Evolutionary conservation across 2,113 vertebrate genomes (phyloP).

Genomic region (Petroica traversi): DNA sequence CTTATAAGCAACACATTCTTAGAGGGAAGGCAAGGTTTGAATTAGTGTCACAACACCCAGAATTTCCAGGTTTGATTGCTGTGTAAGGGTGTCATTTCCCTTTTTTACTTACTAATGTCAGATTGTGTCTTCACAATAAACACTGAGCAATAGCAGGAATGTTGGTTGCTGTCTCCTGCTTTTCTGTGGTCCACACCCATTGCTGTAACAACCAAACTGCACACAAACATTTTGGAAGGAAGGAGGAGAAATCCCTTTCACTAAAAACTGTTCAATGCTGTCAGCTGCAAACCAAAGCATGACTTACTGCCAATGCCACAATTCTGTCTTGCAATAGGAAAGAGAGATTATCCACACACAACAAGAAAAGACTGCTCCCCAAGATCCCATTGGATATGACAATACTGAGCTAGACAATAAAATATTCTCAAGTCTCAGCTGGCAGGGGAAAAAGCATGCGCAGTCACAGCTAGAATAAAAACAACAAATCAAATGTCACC

Average conservation of each 20-base stretch:
- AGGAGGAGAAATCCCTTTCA: not conserved
- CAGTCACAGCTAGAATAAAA: not conserved
- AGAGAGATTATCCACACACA: not conserved
- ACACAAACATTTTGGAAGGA: not conserved
- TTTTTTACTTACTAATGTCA: not conserved
- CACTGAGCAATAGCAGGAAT: not conserved
- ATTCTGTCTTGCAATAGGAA: not conserved
- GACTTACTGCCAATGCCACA: not conserved
- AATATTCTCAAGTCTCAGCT: not conserved
- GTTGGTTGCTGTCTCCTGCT: not conserved
- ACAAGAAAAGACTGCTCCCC: not conserved
- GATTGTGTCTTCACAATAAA: not conserved
- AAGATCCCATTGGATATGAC: not conserved
- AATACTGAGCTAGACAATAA: not conserved
- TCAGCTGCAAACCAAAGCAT: not conserved
- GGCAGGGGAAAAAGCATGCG: fast-evolving
- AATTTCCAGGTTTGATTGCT: not conserved
- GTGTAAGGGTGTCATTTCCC: not conserved
- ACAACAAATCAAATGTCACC: not conserved
- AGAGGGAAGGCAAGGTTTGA: not conserved
- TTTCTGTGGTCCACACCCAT: not conserved
- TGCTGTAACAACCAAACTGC: not conserved
- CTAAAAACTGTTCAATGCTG: not conserved
- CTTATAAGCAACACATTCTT: not conserved
- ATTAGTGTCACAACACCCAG: not conserved